A percentile compares a stretch with the other conserved stretches of the same genome.
Evolutionary conservation across 2,797 vertebrate species (phyloP).

Genomic region (Gila robusta): DNA sequence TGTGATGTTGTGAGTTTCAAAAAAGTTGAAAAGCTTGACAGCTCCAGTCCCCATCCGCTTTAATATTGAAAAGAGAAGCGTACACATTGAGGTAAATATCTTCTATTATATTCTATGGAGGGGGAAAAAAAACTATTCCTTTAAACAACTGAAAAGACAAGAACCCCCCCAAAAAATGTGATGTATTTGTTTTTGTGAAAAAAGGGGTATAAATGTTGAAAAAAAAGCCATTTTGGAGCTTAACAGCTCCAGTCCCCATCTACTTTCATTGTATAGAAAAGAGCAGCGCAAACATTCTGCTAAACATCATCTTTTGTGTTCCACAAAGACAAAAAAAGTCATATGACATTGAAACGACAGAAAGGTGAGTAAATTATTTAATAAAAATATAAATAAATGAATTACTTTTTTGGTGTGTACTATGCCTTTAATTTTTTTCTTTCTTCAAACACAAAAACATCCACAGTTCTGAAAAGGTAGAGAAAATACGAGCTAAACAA

Average conservation of each 20-base stretch:
- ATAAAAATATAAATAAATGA: not conserved
- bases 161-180: not conserved
- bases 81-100: not conserved
- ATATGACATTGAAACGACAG: not conserved
- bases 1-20: not conserved
- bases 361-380: not conserved
- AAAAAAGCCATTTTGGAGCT: not conserved
- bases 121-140: not conserved
- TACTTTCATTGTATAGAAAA: not conserved
- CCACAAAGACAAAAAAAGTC: not conserved
- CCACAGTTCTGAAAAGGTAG: not conserved
- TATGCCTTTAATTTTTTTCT: not conserved
- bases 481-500: slow-evolving; percentile 2
- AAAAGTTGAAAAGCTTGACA: no score
- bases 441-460: not conserved
- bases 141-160: not conserved
- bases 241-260: not conserved
- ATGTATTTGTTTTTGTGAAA: not conserved
- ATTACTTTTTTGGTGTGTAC: not conserved
- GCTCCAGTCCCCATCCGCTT: not conserved
- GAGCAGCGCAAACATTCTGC: not conserved
- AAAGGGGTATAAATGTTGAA: not conserved
- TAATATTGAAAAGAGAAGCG: not conserved
- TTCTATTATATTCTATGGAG: not conserved
- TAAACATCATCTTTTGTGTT: not conserved